Evolutionary conservation across 2,113 vertebrate genomes (phyloP).

Genomic region (Chinchilla lanigera): DNA sequence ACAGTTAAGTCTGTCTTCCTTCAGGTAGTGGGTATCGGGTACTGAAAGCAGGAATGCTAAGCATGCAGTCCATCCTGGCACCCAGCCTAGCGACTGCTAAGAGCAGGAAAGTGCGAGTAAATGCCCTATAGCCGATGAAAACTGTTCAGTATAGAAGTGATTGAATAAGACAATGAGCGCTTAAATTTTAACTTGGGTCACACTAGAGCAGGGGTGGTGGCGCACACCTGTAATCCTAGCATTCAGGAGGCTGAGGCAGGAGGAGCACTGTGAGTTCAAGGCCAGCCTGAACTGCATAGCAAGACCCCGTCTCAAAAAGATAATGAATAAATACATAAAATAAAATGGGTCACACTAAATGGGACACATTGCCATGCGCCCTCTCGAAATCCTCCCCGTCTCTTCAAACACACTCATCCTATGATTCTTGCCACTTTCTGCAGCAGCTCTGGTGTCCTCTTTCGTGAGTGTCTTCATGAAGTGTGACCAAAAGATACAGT

Average conservation of each 20-base stretch:
- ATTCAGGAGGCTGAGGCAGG: neutral
- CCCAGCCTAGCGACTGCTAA: neutral
- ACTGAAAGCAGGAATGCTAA: neutral
- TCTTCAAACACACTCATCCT: too few species aligned
- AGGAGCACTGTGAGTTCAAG: neutral
- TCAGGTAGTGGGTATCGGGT: neutral
- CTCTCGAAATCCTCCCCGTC: neutral
- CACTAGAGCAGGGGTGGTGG: neutral
- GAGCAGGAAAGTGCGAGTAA: neutral
- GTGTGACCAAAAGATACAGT: neutral
- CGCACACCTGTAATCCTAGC: neutral
- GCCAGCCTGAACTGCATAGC: neutral
- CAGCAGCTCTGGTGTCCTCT: neutral
- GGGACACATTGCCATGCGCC: neutral
- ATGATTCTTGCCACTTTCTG: neutral
- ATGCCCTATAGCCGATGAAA: neutral
- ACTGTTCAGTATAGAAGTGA: neutral
- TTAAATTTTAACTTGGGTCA: neutral
- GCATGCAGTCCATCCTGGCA: neutral
- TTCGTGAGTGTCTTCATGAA: neutral
- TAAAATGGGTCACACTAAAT: neutral
- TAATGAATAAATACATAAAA: neutral
- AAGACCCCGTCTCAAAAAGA: neutral
- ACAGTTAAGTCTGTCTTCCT: neutral
- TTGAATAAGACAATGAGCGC: neutral